Evolutionary conservation across 2,113 vertebrate genomes (phyloP), one percentile per base, ranked within the genome.

Genomic region (Equus przewalskii): DNA sequence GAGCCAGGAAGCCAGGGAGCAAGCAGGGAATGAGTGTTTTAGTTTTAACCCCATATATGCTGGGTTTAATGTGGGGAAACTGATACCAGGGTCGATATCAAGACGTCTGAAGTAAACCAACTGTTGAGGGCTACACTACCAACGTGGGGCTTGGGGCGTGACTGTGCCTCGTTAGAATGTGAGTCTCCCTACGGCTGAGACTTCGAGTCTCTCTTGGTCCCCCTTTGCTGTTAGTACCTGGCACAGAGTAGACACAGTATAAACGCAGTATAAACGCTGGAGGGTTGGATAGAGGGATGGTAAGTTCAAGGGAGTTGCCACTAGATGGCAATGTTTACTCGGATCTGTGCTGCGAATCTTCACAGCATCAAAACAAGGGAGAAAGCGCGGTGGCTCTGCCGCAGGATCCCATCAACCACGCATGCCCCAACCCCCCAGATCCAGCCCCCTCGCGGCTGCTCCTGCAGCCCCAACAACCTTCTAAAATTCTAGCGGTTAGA

Each of bases 271-370:
- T 6, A 54, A 65, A 72, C 28, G 26, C 5, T 44, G 44, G n/a
- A 62, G 3, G 33, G 80, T 8, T 3, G 7, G 62, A 12, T 16
- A 19, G 83, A 49, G 6, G 51, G 67, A 6, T 13, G 83, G 58
- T 58, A 56, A 96, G 26, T 89, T 96, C 33, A 26, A 46, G 19
- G 0, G 3, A 60, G 0, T 26, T 6, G 41, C 94, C 98, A 96
- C 97, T 80, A 96, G 98, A 15, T 93, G 97, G 97, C 97, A 56
- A 1, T 95, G 76, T 93, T 92, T 72, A 51, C 83, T 26, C 8
- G 70, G 16, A 5, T 70, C 75, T 80, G 44, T 36, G 62, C 58
- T 21, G 28, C 62, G 30, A 19, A 30, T 72, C 56, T 5, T 51
- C 7, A 13, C 16, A 4, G 46, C 54, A 1, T 33, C 11, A 11